Conservation (phyloP, 92 coral and sea anemone species). For the Parazoanthus swiftii region DNA sequence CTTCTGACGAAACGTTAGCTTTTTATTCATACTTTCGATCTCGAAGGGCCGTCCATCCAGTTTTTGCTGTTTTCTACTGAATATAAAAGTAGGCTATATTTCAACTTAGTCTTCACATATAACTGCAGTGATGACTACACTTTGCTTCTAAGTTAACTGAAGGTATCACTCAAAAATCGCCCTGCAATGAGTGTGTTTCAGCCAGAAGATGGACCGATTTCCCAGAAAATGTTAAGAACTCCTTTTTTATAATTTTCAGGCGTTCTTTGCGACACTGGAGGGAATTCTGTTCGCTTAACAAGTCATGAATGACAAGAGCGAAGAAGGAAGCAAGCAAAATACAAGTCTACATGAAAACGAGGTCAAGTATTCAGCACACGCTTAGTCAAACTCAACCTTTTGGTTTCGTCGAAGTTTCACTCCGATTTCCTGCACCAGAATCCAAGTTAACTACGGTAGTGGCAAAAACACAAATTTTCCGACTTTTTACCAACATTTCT, state of each 20-base stretch:
- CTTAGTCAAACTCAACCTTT: not conserved
- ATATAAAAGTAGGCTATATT: slow-evolving; percentile 39
- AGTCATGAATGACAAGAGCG: slow-evolving; percentile 38
- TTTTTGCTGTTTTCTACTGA: slow-evolving; percentile 46
- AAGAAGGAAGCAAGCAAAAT: slow-evolving; percentile 6
- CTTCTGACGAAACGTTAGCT: slow-evolving; percentile 24
- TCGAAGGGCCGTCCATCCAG: slow-evolving; percentile 31
- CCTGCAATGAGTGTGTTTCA: not conserved
- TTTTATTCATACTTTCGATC: slow-evolving; percentile 27
- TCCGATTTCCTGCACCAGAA: not conserved
- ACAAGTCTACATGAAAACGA: slow-evolving; percentile 32
- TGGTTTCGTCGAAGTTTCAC: not conserved
- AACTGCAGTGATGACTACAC: slow-evolving; percentile 34
- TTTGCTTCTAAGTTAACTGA: slow-evolving; percentile 26
- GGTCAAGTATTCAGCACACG: slow-evolving; percentile 27
- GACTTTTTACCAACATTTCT: slow-evolving; percentile 15
- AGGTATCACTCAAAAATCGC: slow-evolving; percentile 31
- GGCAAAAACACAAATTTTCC: slow-evolving; percentile 5
- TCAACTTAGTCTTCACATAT: slow-evolving; percentile 34
- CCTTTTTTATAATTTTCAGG: slow-evolving; percentile 34
- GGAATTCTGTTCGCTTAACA: slow-evolving; percentile 34
- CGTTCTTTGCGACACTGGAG: slow-evolving; percentile 20
- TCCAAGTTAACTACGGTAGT: not conserved
- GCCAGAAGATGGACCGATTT: not conserved
- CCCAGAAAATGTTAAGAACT: slow-evolving; percentile 1